These are phyloP conservation scores for Sturnus vulgaris DNA, from an alignment of 2,113 vertebrate genomes.

Conservation along the genomic window DNA sequence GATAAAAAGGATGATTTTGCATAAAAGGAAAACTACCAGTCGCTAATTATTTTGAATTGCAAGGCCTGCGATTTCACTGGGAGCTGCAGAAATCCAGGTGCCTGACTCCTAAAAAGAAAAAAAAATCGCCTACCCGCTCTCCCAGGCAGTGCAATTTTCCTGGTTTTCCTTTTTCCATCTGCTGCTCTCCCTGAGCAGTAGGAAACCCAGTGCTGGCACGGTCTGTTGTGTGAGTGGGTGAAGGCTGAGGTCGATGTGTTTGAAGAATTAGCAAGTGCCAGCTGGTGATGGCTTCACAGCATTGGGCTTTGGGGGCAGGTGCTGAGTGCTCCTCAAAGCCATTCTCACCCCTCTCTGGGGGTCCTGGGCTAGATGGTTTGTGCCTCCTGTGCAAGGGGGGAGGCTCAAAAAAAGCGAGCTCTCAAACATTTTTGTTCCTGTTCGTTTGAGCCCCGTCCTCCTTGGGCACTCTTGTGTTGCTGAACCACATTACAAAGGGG, in stretches of 20 bases:
- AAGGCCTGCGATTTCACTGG: slow-evolving; percentile 49
- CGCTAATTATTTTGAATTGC: slow-evolving; percentile 59
- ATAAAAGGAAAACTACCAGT: slow-evolving; percentile 63
- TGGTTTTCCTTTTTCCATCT: slow-evolving; percentile 27
- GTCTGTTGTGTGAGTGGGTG: neutral
- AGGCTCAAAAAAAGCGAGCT: neutral
- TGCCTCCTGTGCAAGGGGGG: neutral
- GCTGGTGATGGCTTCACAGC: neutral
- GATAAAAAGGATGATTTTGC: slow-evolving; percentile 66
- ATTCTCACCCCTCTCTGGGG: neutral
- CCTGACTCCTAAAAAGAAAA: neutral
- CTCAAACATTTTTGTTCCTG: neutral
- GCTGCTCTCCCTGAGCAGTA: neutral
- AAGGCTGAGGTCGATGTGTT: neutral
- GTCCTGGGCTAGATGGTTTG: neutral
- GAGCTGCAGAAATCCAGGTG: slow-evolving; percentile 67
- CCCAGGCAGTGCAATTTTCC: neutral
- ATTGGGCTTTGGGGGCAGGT: neutral
- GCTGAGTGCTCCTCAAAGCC: neutral
- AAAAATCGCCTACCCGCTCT: neutral
- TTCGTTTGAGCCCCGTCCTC: neutral
- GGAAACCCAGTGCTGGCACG: neutral
- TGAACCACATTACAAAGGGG: accelerated
- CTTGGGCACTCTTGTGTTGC: neutral
- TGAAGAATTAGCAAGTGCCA: neutral